A percentile compares a stretch with the other conserved stretches of the same genome.
Evolutionary conservation across 2,888 invertebrate species (phyloP).

Genomic region (Capitulum mitella): DNA sequence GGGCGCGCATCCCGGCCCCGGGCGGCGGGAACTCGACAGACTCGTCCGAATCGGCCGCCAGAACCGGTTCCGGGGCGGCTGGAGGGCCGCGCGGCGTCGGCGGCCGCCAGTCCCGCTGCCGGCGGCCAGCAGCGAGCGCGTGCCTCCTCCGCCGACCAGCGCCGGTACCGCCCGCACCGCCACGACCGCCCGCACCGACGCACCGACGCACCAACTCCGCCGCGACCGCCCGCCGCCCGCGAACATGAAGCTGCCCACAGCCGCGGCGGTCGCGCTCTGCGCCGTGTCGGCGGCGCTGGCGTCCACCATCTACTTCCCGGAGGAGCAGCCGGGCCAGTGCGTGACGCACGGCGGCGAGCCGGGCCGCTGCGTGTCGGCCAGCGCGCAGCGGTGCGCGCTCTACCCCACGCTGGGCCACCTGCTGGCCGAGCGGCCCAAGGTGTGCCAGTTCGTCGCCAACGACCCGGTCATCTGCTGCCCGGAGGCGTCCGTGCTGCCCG

Average conservation of each 20-base stretch:
- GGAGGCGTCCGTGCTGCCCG: background rate
- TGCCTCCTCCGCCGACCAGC: background rate
- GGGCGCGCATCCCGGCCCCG: too few species aligned
- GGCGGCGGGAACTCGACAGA: too few species aligned
- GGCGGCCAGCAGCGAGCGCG: background rate
- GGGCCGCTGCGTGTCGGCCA: background rate
- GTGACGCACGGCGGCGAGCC: background rate
- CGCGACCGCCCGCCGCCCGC: too few species aligned
- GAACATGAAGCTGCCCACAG: too few species aligned
- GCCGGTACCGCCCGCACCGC: too few species aligned
- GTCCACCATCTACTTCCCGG: conserved; percentile 6
- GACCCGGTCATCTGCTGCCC: conserved; percentile 9
- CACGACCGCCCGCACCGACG: too few species aligned
- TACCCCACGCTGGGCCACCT: background rate
- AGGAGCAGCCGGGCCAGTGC: background rate
- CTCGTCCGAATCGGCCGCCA: too few species aligned
- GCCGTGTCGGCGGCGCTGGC: background rate
- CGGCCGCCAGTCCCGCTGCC: background rate
- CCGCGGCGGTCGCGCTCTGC: background rate
- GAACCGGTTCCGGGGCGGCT: too few species aligned
- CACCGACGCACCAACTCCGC: too few species aligned
- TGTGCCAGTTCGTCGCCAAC: background rate
- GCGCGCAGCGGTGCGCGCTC: background rate
- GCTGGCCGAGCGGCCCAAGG: background rate
- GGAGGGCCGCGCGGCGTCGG: too few species aligned